Conservation (phyloP, 2,113 vertebrate genomes). For the Myotis brandtii region DNA sequence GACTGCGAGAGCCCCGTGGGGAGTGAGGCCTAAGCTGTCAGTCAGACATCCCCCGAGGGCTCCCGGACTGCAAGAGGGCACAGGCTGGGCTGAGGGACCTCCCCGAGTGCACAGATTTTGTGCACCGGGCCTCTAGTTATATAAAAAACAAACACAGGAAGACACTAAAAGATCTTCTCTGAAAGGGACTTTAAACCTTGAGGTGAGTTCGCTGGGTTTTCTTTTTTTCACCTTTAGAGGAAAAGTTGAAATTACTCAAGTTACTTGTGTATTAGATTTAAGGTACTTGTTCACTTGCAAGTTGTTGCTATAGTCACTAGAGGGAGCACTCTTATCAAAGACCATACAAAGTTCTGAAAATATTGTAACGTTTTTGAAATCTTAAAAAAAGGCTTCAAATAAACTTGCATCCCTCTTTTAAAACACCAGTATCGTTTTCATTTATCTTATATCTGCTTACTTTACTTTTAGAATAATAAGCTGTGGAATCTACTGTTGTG, state of each 20-base stretch:
- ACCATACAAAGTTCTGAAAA: slow-evolving; percentile 30
- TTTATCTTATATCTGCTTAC: background rate
- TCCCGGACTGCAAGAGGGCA: too few species aligned
- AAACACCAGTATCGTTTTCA: background rate
- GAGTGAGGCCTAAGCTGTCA: too few species aligned
- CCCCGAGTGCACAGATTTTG: too few species aligned
- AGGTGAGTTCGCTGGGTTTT: background rate
- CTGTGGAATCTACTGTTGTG: background rate
- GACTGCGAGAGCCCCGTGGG: too few species aligned
- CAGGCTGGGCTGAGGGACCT: too few species aligned
- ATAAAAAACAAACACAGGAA: background rate
- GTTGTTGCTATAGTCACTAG: slow-evolving; percentile 45
- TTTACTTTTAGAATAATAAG: slow-evolving; percentile 39
- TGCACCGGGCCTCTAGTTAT: background rate
- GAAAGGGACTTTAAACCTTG: background rate
- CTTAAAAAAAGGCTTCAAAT: background rate
- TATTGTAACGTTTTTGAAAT: slow-evolving; percentile 24
- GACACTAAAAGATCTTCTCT: background rate
- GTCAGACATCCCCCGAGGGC: too few species aligned
- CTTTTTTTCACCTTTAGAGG: background rate
- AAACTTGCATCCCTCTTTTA: background rate
- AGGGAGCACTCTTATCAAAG: slow-evolving; percentile 61
- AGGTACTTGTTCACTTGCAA: background rate
- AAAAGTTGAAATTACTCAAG: slow-evolving; percentile 21
- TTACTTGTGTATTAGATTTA: background rate